phyloP scores from a whole-genome alignment of 1,140 invertebrate species.

The Drosophila jambulina region DNA sequence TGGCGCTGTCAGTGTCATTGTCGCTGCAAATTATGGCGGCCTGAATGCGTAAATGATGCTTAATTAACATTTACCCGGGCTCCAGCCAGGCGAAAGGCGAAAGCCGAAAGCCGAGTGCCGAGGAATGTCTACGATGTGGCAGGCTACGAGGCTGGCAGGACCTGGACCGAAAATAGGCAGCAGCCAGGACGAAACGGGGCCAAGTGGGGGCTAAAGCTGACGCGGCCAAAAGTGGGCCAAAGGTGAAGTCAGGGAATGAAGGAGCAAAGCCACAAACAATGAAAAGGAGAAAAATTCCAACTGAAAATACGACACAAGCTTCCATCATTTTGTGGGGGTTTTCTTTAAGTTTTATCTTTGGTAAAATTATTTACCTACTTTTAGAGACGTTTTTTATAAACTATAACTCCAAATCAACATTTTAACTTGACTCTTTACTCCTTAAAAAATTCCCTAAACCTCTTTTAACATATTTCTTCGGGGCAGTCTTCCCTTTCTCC shows the following conservation, averaged over 20 bases:
- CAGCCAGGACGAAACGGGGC: background rate
- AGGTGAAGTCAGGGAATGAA: conserved; percentile 15
- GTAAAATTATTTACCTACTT: too few species aligned
- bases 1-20: conserved; percentile 68
- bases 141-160: background rate
- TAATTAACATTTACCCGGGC: conserved; percentile 76
- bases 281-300: background rate
- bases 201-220: background rate
- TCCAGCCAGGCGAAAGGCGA: conserved; percentile 33
- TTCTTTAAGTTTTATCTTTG: background rate
- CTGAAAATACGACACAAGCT: background rate
- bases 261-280: conserved; percentile 40
- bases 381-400: too few species aligned
- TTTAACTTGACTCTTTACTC: too few species aligned
- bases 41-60: conserved; percentile 81
- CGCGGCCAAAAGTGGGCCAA: conserved; percentile 10
- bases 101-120: background rate
- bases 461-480: too few species aligned
- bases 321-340: background rate
- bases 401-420: too few species aligned
- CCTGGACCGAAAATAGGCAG: conserved; percentile 17
- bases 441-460: too few species aligned
- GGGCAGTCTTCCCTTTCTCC: too few species aligned
- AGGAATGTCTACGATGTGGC: conserved; percentile 43
- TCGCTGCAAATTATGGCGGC: conserved; percentile 78